Percentiles rank a stretch among this genome's conserved stretches.
Conservation (phyloP, 2,797 vertebrate genomes). For the Phrynocephalus guinanensis region DNA sequence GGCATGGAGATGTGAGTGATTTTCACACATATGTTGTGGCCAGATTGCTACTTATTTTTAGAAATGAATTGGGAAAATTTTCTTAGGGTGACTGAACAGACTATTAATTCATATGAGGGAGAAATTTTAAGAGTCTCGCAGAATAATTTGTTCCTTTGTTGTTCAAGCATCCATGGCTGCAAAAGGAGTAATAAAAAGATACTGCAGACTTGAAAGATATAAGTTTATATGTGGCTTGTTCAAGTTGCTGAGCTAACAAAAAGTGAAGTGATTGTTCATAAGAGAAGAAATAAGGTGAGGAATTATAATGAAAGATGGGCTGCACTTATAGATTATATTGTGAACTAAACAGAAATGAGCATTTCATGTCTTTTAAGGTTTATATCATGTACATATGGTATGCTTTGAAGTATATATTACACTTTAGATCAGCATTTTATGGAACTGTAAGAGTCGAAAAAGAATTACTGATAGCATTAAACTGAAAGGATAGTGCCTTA, state of each 20-base stretch:
- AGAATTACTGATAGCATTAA: constrained; percentile 12
- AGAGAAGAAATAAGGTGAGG: constrained; percentile 12
- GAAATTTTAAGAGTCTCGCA: neutral
- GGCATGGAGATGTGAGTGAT: neutral
- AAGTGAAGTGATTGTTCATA: constrained; percentile 22
- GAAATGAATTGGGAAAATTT: neutral
- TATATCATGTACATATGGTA: neutral
- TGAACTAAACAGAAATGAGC: constrained; percentile 21
- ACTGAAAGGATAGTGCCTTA: neutral
- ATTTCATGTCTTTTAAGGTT: constrained; percentile 23
- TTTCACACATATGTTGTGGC: neutral
- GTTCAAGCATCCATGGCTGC: neutral
- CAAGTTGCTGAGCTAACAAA: constrained; percentile 12
- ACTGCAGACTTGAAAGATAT: neutral
- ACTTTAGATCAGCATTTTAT: constrained; percentile 6
- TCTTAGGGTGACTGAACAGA: neutral
- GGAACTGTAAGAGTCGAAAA: constrained; percentile 8
- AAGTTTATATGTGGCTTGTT: neutral
- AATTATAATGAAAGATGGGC: constrained; percentile 10
- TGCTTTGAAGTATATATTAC: neutral
- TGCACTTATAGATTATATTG: constrained; percentile 30
- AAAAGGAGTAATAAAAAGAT: neutral
- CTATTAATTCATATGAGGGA: neutral
- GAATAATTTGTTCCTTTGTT: neutral
- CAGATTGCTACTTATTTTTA: neutral